These are phyloP conservation scores for Bryconaethiops microstoma DNA, from an alignment of 2,797 vertebrate genomes.

Conservation along the genomic window DNA sequence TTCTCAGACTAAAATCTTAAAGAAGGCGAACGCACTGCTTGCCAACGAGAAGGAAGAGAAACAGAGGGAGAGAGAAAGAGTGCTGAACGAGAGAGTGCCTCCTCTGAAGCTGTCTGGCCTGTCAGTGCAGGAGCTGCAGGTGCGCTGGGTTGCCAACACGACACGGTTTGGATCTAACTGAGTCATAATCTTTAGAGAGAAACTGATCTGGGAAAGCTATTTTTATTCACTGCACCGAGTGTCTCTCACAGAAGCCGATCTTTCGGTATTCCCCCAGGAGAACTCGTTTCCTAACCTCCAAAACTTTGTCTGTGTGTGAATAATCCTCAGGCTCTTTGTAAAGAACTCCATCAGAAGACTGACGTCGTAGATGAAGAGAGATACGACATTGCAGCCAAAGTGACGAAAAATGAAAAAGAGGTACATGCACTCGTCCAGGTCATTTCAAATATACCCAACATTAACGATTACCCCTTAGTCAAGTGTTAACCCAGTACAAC, in stretches of 20 bases:
- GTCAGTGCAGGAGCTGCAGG: constrained; percentile 73
- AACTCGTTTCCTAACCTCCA: background rate
- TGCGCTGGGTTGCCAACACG: constrained; percentile 38
- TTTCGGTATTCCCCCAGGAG: no score
- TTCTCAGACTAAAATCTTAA: constrained; percentile 74
- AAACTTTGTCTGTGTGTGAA: background rate
- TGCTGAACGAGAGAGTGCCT: constrained; percentile 67
- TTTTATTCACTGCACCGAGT: background rate
- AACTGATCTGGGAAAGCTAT: background rate
- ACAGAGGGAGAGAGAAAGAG: constrained; percentile 62
- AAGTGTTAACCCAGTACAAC: no score
- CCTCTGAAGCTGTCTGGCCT: constrained; percentile 69
- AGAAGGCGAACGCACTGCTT: constrained; percentile 66
- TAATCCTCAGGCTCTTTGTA: constrained; percentile 74
- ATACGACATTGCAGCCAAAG: constrained; percentile 77
- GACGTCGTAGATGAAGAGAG: constrained; percentile 78
- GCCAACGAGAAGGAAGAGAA: constrained; percentile 72
- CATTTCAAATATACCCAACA: background rate
- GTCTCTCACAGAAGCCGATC: no score
- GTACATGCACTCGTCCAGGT: constrained; percentile 37
- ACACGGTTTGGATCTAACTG: background rate
- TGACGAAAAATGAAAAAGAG: constrained; percentile 72
- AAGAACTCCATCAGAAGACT: constrained; percentile 77
- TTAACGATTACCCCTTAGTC: no score
- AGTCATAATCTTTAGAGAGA: background rate